Percentiles rank a stretch among this genome's conserved stretches.
Conservation (phyloP, 2,888 invertebrate species). For the Megalurothrips usitatus region DNA sequence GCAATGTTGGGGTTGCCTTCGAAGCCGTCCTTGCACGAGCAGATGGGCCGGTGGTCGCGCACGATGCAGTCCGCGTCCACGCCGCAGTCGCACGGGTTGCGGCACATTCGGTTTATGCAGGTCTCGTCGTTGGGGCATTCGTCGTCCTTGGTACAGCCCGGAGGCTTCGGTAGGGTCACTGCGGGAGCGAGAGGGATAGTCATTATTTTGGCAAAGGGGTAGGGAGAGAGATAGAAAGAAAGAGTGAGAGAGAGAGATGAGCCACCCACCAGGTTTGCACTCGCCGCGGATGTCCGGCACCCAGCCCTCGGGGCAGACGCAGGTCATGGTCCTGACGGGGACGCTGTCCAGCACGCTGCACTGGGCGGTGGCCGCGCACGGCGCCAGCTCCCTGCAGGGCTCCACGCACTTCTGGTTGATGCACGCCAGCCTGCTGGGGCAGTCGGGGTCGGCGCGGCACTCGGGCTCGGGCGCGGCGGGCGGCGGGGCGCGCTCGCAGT, state of each 20-base stretch:
- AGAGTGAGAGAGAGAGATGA: background rate
- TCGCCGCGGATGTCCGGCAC: constrained; percentile 73
- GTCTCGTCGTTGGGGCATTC: constrained; percentile 76
- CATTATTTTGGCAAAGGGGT: background rate
- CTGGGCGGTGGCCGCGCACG: constrained; percentile 67
- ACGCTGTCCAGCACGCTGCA: constrained; percentile 81
- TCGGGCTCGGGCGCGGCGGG: constrained; percentile 38
- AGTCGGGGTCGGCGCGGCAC: constrained; percentile 72
- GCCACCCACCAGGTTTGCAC: constrained; percentile 59
- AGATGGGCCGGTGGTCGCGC: constrained; percentile 77
- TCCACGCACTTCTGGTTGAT: constrained; percentile 72
- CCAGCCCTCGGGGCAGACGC: constrained; percentile 81
- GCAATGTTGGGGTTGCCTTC: constrained; percentile 81
- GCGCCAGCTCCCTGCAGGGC: constrained; percentile 70
- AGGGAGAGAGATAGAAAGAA: background rate
- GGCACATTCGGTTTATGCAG: constrained; percentile 79
- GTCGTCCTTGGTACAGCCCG: constrained; percentile 71
- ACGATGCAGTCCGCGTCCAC: constrained; percentile 76
- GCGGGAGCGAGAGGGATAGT: constrained; percentile 31
- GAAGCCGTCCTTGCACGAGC: constrained; percentile 77
- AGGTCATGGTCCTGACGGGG: constrained; percentile 82
- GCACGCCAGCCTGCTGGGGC: constrained; percentile 75
- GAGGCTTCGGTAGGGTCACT: constrained; percentile 55
- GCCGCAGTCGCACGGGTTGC: constrained; percentile 85
- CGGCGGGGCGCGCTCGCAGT: constrained; percentile 59